Base-by-base conservation (phyloP, 2,888 invertebrate species). In the Adelognathus sp. region DNA sequence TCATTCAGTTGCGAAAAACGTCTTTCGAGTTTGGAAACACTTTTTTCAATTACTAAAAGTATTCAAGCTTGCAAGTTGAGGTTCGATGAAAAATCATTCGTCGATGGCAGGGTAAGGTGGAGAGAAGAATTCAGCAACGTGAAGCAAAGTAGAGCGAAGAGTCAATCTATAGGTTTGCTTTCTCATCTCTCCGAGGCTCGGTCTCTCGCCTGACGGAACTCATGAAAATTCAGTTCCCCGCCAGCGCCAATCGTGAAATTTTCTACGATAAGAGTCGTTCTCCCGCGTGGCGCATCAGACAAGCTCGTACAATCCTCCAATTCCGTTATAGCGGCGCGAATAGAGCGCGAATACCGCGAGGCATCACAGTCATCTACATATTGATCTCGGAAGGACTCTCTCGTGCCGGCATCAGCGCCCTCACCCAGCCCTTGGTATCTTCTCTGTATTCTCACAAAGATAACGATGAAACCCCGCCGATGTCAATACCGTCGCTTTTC, bases 311-410 rank as follows among this genome's bases (percentile, higher is more conserved):
- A 78, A 81, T 82, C 84, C 82, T 84, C 81, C 86, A 83, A 85
- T 87, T 87, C 84, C 84, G 84, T 86, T 84, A 86, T 86, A 87
- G 87, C 85, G 86, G 84, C 83, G 85, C 85, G 87, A 86, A 85
- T 86, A 67, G 76, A 72, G 71, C 63, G 69, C n/a, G n/a, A n/a
- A n/a, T 67, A 73, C 76, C 82, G 82, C 80, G 83, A n/a, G n/a
- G 84, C 85, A 86, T 85, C 82, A 82, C 83, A 85, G 85, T 85
- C 87, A 88, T 88, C 86, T 88, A 85, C 88, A 88, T 88, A 88
- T 88, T 86, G 88, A 88, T 88, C 87, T 87, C 83, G 83, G 82
- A 82, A 82, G 81, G 82, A 82, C 69, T 76, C 61, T 76, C 54
- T 11, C 36, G 33, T 14, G 36, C 58, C 67, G 69, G 56, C 70